Conservation (phyloP, 2,888 invertebrate species). For the Tupiocoris notatus region DNA sequence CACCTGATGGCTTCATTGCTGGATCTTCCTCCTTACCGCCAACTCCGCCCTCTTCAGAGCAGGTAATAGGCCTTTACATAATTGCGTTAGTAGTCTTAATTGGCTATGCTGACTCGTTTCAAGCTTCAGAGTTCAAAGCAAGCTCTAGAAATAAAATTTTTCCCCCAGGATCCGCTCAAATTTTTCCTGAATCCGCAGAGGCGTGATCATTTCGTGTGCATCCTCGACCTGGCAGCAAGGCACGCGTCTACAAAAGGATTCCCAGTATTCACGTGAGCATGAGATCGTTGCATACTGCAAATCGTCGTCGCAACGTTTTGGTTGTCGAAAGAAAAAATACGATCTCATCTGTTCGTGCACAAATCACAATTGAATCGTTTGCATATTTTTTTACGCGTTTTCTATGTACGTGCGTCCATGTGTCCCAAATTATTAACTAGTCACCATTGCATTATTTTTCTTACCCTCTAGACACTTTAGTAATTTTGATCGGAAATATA, state of each 20-base stretch:
- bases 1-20: slow-evolving; percentile 26
- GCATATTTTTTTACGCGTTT: background rate
- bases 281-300: background rate
- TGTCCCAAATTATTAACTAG: background rate
- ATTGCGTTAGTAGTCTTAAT: too few species aligned
- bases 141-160: too few species aligned
- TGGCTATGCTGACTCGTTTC: too few species aligned
- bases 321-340: background rate
- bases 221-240: slow-evolving; percentile 59
- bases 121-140: too few species aligned
- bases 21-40: slow-evolving; percentile 38
- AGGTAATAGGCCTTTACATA: too few species aligned
- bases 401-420: background rate
- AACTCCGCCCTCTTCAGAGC: slow-evolving; percentile 41
- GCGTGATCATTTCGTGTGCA: slow-evolving; percentile 59
- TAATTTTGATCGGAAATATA: too few species aligned
- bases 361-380: slow-evolving; percentile 1
- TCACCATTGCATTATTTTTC: too few species aligned
- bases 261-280: slow-evolving; percentile 54
- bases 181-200: slow-evolving; percentile 51
- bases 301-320: background rate
- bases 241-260: slow-evolving; percentile 59
- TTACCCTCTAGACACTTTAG: too few species aligned
- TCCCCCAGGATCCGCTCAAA: slow-evolving; percentile 38
- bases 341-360: background rate